Evolutionary conservation across 2,113 vertebrate genomes (phyloP).

Genomic region (Callopanchax toddi): DNA sequence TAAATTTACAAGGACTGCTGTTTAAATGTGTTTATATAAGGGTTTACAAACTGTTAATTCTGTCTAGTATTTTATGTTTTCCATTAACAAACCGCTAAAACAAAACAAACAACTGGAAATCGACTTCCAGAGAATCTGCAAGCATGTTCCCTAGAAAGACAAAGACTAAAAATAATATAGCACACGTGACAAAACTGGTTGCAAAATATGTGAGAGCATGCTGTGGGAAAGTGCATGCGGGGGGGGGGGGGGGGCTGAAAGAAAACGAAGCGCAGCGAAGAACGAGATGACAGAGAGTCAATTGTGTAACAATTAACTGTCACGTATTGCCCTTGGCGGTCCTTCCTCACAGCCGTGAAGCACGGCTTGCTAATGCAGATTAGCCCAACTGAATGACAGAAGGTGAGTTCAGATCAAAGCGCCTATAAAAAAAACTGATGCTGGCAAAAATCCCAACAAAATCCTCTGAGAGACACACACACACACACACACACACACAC

Average conservation of each 20-base stretch:
- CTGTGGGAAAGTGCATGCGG: background rate
- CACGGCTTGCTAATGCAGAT: constrained; percentile 6
- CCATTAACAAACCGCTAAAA: background rate
- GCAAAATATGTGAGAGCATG: background rate
- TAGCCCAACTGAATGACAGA: constrained; percentile 14
- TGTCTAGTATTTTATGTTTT: background rate
- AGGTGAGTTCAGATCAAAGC: constrained; percentile 25
- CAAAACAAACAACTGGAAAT: background rate
- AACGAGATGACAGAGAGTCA: background rate
- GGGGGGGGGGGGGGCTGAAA: constrained; percentile 7
- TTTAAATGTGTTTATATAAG: too few relatives aligned
- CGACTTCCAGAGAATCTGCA: background rate
- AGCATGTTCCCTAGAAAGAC: background rate
- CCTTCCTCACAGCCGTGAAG: constrained; percentile 41
- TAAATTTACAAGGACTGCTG: too few relatives aligned
- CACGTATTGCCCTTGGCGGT: constrained; percentile 38
- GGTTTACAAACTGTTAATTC: too few relatives aligned
- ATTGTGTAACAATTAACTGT: constrained; percentile 40
- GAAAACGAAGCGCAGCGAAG: background rate
- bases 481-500: too few relatives aligned
- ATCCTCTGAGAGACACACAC: constrained; percentile 23
- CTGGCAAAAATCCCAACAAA: constrained; percentile 16
- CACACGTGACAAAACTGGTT: background rate
- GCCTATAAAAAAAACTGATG: constrained; percentile 8
- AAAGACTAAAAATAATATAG: background rate